phyloP scores from a whole-genome alignment of 1,140 invertebrate species.

The Venustaconcha ellipsiformis region DNA sequence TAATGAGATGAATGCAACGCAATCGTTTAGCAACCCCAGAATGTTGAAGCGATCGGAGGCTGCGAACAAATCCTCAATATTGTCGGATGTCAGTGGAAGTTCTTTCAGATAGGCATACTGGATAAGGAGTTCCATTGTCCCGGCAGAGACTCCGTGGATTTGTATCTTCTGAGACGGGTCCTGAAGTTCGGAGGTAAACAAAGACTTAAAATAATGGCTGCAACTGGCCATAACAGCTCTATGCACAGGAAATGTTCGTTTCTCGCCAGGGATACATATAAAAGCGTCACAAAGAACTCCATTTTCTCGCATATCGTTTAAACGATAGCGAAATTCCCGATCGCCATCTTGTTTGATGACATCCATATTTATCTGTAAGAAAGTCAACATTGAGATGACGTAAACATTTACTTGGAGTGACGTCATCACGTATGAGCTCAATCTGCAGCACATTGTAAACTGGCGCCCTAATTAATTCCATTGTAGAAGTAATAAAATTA shows the following conservation, averaged over 20 bases:
- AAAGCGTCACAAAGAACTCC: slow-evolving; percentile 87
- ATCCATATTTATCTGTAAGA: no score
- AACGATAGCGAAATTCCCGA: slow-evolving; percentile 43
- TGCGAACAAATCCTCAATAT: slow-evolving; percentile 80
- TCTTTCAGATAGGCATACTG: slow-evolving; percentile 85
- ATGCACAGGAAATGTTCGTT: slow-evolving; percentile 80
- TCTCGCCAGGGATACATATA: slow-evolving; percentile 80
- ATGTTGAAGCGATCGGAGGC: slow-evolving; percentile 80
- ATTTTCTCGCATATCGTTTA: slow-evolving; percentile 82
- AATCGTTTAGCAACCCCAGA: slow-evolving; percentile 80
- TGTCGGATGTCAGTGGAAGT: slow-evolving; percentile 79
- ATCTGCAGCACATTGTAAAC: no score
- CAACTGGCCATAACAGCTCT: slow-evolving; percentile 86
- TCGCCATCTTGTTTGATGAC: not conserved
- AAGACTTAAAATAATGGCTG: slow-evolving; percentile 85
- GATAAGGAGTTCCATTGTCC: slow-evolving; percentile 81
- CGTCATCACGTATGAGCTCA: no score
- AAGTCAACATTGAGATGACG: no score
- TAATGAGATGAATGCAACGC: slow-evolving; percentile 78
- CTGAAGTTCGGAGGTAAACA: slow-evolving; percentile 83
- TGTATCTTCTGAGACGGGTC: slow-evolving; percentile 76
- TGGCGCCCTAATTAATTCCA: no score
- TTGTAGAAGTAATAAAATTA: no score
- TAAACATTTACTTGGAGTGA: no score
- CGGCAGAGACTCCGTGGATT: slow-evolving; percentile 79